These are phyloP conservation scores for Aptenodytes forsteri DNA, from an alignment of 2,113 vertebrate genomes.

Conservation along the genomic window DNA sequence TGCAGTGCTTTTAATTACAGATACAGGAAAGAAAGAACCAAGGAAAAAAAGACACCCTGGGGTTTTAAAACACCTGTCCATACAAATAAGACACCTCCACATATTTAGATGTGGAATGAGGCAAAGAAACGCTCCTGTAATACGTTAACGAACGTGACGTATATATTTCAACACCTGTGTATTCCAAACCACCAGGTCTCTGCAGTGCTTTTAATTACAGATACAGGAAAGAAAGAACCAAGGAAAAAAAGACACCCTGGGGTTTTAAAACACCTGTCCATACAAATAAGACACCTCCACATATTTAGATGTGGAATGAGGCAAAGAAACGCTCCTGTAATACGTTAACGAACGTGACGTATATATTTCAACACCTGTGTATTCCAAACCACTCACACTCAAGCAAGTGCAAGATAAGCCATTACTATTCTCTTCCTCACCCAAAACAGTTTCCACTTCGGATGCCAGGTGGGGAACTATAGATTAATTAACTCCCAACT, in stretches of 20 bases:
- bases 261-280: conserved; percentile 21
- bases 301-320: not conserved
- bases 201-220: conserved; percentile 35
- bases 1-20: conserved; percentile 35
- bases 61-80: conserved; percentile 21
- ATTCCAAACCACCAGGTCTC: not conserved
- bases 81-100: not conserved
- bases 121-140: not conserved
- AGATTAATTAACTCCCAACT: conserved; percentile 67
- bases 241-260: not conserved
- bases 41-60: not conserved
- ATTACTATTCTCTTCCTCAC: conserved; percentile 27
- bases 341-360: not conserved
- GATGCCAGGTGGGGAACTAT: conserved; percentile 54
- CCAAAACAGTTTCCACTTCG: conserved; percentile 27
- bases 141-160: not conserved
- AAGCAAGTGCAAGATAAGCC: not conserved
- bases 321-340: not conserved
- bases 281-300: not conserved
- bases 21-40: not conserved
- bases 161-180: not conserved
- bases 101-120: not conserved
- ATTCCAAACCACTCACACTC: not conserved
- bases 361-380: not conserved
- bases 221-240: not conserved